Evolutionary conservation across 2,888 invertebrate species (phyloP).

Genomic region (Oligia strigilis): DNA sequence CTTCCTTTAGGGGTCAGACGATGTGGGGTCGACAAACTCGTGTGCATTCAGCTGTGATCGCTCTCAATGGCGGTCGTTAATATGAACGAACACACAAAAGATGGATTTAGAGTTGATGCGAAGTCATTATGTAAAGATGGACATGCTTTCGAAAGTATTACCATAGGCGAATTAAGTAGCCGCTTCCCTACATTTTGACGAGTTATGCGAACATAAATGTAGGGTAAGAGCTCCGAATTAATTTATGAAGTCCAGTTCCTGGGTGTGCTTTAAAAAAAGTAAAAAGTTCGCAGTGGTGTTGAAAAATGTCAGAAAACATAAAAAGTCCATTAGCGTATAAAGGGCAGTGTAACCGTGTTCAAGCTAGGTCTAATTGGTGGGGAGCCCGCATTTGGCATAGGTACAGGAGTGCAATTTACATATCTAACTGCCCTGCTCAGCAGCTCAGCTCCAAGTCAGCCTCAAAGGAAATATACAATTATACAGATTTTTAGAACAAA

Average conservation of each 20-base stretch:
- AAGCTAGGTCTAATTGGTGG: slow-evolving; percentile 66
- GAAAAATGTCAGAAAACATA: slow-evolving; percentile 76
- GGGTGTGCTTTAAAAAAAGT: slow-evolving; percentile 53
- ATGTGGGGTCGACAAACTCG: slow-evolving; percentile 84
- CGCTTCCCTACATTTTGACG: slow-evolving; percentile 16
- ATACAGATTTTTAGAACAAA: neutral
- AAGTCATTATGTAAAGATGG: slow-evolving; percentile 47
- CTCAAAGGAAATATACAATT: neutral
- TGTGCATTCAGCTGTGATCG: slow-evolving; percentile 81
- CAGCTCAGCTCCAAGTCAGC: neutral
- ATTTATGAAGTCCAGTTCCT: slow-evolving; percentile 60
- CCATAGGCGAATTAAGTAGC: slow-evolving; percentile 66
- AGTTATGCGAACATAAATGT: neutral
- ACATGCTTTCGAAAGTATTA: slow-evolving; percentile 57
- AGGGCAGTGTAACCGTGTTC: slow-evolving; percentile 49
- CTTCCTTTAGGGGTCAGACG: slow-evolving; percentile 84
- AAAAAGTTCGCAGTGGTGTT: slow-evolving; percentile 63
- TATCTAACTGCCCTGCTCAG: slow-evolving; percentile 32
- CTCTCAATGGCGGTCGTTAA: slow-evolving; percentile 72
- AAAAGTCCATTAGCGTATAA: slow-evolving; percentile 77
- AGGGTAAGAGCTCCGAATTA: slow-evolving; percentile 58
- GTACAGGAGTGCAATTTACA: slow-evolving; percentile 48
- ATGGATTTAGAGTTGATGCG: slow-evolving; percentile 70
- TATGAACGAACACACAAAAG: slow-evolving; percentile 70
- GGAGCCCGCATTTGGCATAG: slow-evolving; percentile 56